Base-by-base conservation (phyloP, 1,140 invertebrate species). In the Pseudomyrmex cubaensis region DNA sequence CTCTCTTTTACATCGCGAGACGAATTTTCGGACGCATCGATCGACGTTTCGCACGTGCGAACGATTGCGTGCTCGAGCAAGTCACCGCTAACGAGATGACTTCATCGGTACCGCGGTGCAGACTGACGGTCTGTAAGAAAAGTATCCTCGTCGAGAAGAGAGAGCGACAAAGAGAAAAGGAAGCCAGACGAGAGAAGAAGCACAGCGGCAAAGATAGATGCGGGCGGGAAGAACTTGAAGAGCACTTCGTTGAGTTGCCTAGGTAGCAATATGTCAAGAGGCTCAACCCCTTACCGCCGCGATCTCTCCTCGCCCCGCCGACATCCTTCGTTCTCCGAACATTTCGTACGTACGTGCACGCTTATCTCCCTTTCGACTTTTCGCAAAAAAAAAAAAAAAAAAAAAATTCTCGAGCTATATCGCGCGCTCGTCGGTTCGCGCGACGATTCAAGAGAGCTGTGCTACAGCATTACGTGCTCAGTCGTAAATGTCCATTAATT, bases 241-340 rank as follows among this genome's bases (percentile, higher is more conserved):
- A 92, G 90, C 89, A 91, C 92, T 93, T 90, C 56, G 83, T 84
- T 78, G 89, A 93, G 91, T 92, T 93, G 92, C 92, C 91, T 92
- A 92, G 92, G 87, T 91, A 92, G 92, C 92, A 91, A 93, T 93
- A 93, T 93, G 92, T 93, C 91, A 93, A 93, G 92, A 90, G 35
- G 91, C 83, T 85, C 88, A 82, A 77, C 87, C 87, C 78, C 84
- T 85, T 86, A 76, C 70, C 87, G 76, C 57, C 63, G 59, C 74
- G 52, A 25, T 61, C 75, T 74, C 82, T 72, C 54, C 69, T 78
- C 73, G 59, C 50, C n/a, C 35, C 52, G 46, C 57, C 74, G 46
- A 48, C 56, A 59, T 57, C 84, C 75, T 83, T 83, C 82, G 46
- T 64, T 67, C 56, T 10, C 22, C 64, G 76, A 72, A 87, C 72